Conservation (phyloP, 1,140 invertebrate species). For the Drosophila kohkoa region DNA sequence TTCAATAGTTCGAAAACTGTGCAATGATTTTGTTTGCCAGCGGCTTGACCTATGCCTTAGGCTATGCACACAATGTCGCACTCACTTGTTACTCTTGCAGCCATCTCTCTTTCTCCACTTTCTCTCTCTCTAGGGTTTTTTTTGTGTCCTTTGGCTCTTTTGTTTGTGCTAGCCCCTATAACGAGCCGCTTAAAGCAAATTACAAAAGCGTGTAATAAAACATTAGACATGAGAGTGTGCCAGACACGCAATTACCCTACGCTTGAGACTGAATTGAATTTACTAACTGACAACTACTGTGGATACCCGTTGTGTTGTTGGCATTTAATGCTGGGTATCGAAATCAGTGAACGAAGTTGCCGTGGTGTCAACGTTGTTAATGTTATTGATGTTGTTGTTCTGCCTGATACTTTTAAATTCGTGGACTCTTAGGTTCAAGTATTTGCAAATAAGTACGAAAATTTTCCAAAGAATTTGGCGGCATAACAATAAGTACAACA, state of each 20-base stretch:
- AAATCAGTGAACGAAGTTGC: background rate
- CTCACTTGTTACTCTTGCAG: constrained; percentile 2
- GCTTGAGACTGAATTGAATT: background rate
- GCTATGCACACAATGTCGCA: background rate
- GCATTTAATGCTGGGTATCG: background rate
- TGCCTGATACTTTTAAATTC: constrained; percentile 12
- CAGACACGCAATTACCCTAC: background rate
- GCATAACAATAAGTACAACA: constrained; percentile 51
- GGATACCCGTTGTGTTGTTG: too few relatives aligned
- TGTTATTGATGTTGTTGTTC: background rate
- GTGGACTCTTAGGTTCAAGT: constrained; percentile 44
- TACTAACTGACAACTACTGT: too few relatives aligned
- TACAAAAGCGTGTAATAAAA: constrained; percentile 14
- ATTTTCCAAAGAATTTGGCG: constrained; percentile 63
- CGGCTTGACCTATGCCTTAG: constrained; percentile 5
- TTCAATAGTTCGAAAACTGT: background rate
- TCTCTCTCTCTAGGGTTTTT: background rate
- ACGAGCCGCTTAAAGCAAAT: constrained; percentile 18
- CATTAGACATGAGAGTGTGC: background rate
- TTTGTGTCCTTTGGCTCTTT: background rate
- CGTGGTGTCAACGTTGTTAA: background rate
- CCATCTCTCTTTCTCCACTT: background rate
- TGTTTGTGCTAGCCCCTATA: constrained; percentile 23
- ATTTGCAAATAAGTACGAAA: constrained; percentile 61
- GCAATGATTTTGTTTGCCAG: constrained; percentile 15